phyloP scores from a whole-genome alignment of 2,888 invertebrate species.

The Drosophila prostipennis region DNA sequence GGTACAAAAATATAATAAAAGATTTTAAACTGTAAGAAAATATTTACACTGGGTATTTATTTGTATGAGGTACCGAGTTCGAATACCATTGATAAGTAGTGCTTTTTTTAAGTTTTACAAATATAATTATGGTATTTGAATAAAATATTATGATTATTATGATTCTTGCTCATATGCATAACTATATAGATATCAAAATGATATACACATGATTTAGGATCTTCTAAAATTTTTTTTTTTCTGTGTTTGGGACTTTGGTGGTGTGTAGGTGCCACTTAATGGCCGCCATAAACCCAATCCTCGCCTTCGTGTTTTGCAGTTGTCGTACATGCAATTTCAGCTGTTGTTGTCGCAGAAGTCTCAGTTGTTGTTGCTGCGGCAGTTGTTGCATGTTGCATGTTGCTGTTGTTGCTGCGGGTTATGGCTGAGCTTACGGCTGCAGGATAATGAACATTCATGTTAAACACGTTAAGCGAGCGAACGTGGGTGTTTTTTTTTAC shows the following conservation, averaged over 20 bases:
- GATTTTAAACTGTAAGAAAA: neutral
- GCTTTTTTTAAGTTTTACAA: too few relatives aligned
- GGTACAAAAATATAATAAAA: neutral
- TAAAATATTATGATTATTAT: too few relatives aligned
- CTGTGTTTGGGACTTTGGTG: neutral
- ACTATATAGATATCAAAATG: too few relatives aligned
- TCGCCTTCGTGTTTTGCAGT: constrained; percentile 41
- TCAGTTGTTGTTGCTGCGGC: constrained; percentile 38
- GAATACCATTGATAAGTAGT: too few relatives aligned
- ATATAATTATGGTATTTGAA: too few relatives aligned
- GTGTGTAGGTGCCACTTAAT: constrained; percentile 69
- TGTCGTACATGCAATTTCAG: constrained; percentile 47
- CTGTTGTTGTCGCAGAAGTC: constrained; percentile 37
- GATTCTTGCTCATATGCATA: too few relatives aligned
- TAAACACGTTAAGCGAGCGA: constrained; percentile 65
- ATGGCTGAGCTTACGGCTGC: constrained; percentile 44
- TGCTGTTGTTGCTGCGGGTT: constrained; percentile 40
- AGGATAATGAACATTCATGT: constrained; percentile 80
- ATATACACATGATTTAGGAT: too few relatives aligned
- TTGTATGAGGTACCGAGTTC: too few relatives aligned
- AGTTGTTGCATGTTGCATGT: constrained; percentile 12
- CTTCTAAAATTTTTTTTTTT: neutral
- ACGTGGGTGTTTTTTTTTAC: constrained; percentile 57
- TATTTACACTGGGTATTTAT: too few relatives aligned
- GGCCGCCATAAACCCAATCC: constrained; percentile 68